A percentile compares a stretch with the other conserved stretches of the same genome.
phyloP scores from a whole-genome alignment of 2,888 invertebrate genomes.

The Pilophorus perplexus region DNA sequence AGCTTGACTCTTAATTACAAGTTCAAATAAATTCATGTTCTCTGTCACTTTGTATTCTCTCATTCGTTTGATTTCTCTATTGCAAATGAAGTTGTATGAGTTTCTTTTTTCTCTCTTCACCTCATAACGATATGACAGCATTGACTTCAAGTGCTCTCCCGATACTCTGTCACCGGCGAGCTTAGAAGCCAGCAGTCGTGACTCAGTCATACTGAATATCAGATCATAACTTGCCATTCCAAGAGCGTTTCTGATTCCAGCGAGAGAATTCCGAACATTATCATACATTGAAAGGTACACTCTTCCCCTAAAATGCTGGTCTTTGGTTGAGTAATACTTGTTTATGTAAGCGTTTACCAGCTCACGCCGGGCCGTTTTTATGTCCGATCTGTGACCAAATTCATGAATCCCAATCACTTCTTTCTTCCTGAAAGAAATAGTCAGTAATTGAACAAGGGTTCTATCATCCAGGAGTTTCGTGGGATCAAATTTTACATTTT shows the following conservation, averaged over 20 bases:
- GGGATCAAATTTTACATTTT: slow-evolving; percentile 1
- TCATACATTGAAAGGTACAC: neutral
- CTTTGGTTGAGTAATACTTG: neutral
- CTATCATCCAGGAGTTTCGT: neutral
- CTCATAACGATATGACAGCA: neutral
- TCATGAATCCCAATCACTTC: neutral
- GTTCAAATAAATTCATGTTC: neutral
- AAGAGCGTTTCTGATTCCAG: neutral
- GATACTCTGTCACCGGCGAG: neutral
- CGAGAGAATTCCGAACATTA: neutral
- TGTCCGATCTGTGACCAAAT: neutral
- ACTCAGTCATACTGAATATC: slow-evolving; percentile 6
- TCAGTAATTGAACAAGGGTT: neutral
- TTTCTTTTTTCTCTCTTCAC: neutral
- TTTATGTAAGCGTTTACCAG: neutral
- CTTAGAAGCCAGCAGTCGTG: neutral
- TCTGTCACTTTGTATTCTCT: neutral
- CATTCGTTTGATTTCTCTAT: slow-evolving; percentile 6
- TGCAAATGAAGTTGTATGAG: slow-evolving; percentile 11
- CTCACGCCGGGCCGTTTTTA: neutral
- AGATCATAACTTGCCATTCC: neutral
- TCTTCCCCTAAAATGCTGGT: neutral
- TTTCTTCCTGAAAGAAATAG: neutral
- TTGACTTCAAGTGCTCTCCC: neutral
- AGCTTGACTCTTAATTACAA: neutral